Percentiles rank a stretch among this genome's conserved stretches.
phyloP scores from a whole-genome alignment of 2,888 invertebrate genomes.

The Molorchus minor region DNA sequence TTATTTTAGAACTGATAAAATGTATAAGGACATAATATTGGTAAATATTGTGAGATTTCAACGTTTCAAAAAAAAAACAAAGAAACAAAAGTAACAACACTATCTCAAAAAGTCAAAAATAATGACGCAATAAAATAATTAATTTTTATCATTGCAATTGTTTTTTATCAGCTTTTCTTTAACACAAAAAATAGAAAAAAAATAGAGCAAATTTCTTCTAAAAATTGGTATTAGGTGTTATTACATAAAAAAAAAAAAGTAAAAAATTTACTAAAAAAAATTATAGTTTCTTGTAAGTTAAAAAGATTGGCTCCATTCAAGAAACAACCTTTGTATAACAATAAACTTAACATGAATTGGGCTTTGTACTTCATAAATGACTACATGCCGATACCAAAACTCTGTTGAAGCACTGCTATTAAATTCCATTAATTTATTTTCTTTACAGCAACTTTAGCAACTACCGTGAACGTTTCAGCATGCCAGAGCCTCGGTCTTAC shows the following conservation, averaged over 20 bases:
- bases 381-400: neutral
- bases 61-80: neutral
- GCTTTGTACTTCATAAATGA: neutral
- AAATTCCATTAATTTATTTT: slow-evolving; percentile 22
- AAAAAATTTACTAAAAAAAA: neutral
- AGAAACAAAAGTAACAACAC: neutral
- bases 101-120: neutral
- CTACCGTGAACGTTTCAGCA: slow-evolving; percentile 89
- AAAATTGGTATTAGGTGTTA: neutral
- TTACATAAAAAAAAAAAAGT: neutral
- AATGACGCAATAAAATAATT: no score
- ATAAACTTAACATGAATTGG: neutral
- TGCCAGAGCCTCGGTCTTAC: slow-evolving; percentile 83
- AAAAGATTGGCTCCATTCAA: neutral
- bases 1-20: neutral
- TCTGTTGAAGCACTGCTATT: neutral
- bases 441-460: slow-evolving; percentile 89
- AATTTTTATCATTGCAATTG: no score
- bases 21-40: neutral
- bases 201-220: neutral
- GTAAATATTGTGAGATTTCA: neutral
- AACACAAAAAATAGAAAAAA: neutral
- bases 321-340: neutral
- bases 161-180: no score
- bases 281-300: neutral